These are phyloP conservation scores for Dendropsophus ebraccatus DNA, from an alignment of 2,113 vertebrate genomes.

Conservation along the genomic window DNA sequence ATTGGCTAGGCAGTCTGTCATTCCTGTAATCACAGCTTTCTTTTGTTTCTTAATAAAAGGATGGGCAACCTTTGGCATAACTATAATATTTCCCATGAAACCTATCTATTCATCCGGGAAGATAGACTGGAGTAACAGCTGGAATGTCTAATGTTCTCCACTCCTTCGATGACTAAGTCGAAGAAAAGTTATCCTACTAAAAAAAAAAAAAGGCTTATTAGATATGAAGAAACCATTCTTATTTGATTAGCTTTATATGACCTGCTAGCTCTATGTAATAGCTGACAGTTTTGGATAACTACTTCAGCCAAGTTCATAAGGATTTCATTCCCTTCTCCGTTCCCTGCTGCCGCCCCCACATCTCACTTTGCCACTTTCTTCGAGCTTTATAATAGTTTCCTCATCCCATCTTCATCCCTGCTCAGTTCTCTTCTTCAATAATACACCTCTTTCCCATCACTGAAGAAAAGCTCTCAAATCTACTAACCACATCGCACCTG, in stretches of 20 bases:
- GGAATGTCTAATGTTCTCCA: background rate
- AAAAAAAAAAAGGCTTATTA: background rate
- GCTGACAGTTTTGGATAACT: background rate
- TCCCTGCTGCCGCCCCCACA: too few relatives aligned
- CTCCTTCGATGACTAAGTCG: background rate
- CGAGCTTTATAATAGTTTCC: too few relatives aligned
- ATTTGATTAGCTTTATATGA: conserved; percentile 20
- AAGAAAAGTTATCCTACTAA: background rate
- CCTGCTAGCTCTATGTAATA: background rate
- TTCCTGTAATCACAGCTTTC: background rate
- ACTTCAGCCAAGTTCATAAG: background rate
- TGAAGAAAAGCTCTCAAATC: too few relatives aligned
- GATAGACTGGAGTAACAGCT: conserved; percentile 21
- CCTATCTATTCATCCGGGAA: background rate
- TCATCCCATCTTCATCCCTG: too few relatives aligned
- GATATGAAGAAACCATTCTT: background rate
- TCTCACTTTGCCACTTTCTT: too few relatives aligned
- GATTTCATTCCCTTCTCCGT: too few relatives aligned
- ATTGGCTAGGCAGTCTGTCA: conserved; percentile 10
- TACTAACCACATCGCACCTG: too few relatives aligned
- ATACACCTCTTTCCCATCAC: too few relatives aligned
- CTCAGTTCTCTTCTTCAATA: too few relatives aligned
- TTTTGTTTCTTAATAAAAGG: background rate
- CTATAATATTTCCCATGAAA: background rate
- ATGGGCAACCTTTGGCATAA: conserved; percentile 41